These are phyloP conservation scores for Gandaritis pyraliata DNA, from an alignment of 2,888 invertebrate species.

Conservation along the genomic window DNA sequence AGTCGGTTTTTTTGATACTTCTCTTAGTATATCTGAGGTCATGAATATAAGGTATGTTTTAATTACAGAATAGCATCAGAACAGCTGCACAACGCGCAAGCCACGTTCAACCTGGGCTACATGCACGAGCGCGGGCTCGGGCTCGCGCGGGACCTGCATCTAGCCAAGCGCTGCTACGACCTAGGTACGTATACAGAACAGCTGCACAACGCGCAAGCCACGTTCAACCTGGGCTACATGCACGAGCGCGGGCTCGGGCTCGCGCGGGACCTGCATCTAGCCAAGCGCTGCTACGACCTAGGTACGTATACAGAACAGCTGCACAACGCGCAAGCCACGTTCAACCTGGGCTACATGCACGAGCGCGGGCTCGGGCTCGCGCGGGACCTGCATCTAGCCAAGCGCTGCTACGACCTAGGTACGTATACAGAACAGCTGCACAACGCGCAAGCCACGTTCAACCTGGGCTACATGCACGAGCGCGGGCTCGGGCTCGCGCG, in stretches of 20 bases:
- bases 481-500: conserved; percentile 95
- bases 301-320: conserved; percentile 88
- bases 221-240: conserved; percentile 99
- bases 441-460: conserved; percentile 99
- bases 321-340: conserved; percentile 98
- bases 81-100: conserved; percentile 97
- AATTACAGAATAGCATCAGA: conserved; percentile 81
- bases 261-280: conserved; percentile 94
- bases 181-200: conserved; percentile 86
- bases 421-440: conserved; percentile 90
- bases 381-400: conserved; percentile 96
- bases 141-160: conserved; percentile 93
- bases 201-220: conserved; percentile 98
- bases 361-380: conserved; percentile 97
- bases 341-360: conserved; percentile 99
- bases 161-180: conserved; percentile 99
- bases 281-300: conserved; percentile 98
- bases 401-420: conserved; percentile 95
- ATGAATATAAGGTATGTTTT: background rate
- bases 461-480: conserved; percentile 99
- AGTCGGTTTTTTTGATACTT: too few relatives aligned
- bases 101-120: conserved; percentile 99
- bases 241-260: conserved; percentile 98
- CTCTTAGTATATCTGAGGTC: too few relatives aligned
- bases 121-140: conserved; percentile 99